Evolutionary conservation across 2,888 invertebrate genomes (phyloP).

Genomic region (Agrochola lychnidis): DNA sequence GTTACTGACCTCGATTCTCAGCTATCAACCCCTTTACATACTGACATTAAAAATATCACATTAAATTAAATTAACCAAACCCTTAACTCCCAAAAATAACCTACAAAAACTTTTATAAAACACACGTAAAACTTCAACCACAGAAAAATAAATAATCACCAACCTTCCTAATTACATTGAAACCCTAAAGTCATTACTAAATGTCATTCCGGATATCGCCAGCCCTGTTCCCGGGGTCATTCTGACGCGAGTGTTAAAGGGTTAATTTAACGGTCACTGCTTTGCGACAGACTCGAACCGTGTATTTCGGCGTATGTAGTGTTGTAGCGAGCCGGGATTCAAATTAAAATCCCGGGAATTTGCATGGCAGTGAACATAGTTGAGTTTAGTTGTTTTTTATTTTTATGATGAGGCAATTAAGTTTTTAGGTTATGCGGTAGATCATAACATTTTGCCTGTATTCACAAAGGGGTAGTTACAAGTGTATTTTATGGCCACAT

Average conservation of each 20-base stretch:
- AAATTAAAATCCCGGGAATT: slow-evolving; percentile 59
- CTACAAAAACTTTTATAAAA: slow-evolving; percentile 9
- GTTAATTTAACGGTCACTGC: slow-evolving; percentile 84
- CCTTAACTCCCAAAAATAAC: neutral
- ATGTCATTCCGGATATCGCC: slow-evolving; percentile 62
- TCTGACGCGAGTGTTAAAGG: slow-evolving; percentile 78
- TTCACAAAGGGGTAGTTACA: neutral
- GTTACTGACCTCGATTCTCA: neutral
- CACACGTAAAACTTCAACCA: slow-evolving; percentile 27
- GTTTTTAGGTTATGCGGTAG: slow-evolving; percentile 14
- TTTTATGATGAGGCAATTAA: slow-evolving; percentile 40
- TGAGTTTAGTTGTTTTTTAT: slow-evolving; percentile 15
- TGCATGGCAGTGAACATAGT: slow-evolving; percentile 23
- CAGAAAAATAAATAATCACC: slow-evolving; percentile 47
- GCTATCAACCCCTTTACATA: too few species aligned
- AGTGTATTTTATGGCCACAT: neutral
- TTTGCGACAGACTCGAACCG: slow-evolving; percentile 62
- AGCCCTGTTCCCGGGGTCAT: slow-evolving; percentile 70
- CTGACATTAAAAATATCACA: neutral
- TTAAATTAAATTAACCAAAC: neutral
- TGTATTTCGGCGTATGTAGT: slow-evolving; percentile 60
- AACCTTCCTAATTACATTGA: slow-evolving; percentile 51
- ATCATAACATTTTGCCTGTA: neutral
- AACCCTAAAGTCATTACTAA: slow-evolving; percentile 64
- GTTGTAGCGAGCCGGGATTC: slow-evolving; percentile 54